These are phyloP conservation scores for Epinotia ramella DNA, from an alignment of 2,888 invertebrate species.

Conservation along the genomic window DNA sequence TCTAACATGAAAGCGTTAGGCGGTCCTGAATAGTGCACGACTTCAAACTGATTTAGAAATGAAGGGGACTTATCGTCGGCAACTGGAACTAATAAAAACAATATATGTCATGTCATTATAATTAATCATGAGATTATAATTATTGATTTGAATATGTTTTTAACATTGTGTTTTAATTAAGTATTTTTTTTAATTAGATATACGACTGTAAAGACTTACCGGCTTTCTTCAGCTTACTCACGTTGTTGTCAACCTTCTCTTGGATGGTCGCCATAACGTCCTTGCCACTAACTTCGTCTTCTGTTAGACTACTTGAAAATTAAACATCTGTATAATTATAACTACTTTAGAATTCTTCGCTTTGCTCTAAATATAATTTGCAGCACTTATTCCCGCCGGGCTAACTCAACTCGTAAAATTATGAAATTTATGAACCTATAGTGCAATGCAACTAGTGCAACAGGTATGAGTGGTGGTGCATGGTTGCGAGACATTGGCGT, in stretches of 20 bases:
- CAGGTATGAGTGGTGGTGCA: not conserved
- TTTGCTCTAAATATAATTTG: not conserved
- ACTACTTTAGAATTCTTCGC: not conserved
- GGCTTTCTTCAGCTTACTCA: not conserved
- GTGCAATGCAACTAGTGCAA: too few relatives aligned
- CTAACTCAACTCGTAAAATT: not conserved
- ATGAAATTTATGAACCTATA: too few relatives aligned
- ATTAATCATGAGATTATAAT: not conserved
- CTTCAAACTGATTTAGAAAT: conserved; percentile 51
- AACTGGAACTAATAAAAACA: conserved; percentile 1
- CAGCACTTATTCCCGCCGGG: not conserved
- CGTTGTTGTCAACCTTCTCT: not conserved
- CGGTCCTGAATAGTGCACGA: conserved; percentile 69
- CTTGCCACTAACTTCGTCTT: not conserved
- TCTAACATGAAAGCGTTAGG: conserved; percentile 87
- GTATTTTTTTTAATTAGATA: not conserved
- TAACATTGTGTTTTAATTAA: too few relatives aligned
- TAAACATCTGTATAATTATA: not conserved
- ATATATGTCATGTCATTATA: not conserved
- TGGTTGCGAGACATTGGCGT: too few relatives aligned
- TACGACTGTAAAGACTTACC: not conserved
- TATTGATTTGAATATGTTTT: not conserved
- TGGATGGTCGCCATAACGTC: not conserved
- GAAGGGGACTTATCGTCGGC: not conserved
- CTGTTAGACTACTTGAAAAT: not conserved